phyloP scores from a whole-genome alignment of 64 coral and sea anemone species.

The Montipora foliosa region DNA sequence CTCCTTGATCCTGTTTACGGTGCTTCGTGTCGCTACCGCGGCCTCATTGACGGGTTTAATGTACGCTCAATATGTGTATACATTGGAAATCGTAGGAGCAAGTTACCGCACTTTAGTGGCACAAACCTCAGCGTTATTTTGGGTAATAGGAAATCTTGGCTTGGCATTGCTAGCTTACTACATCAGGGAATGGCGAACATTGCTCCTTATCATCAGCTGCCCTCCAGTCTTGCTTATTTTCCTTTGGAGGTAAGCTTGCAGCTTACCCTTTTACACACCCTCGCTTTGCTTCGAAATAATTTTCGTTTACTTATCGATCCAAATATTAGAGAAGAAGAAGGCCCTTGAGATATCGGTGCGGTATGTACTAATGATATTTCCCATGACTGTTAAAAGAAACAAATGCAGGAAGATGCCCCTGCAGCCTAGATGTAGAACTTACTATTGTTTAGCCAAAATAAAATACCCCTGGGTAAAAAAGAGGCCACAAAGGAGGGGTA shows the following conservation, averaged over 20 bases:
- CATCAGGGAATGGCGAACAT: conserved; percentile 61
- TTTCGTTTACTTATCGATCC: no score
- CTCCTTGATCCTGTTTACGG: conserved; percentile 24
- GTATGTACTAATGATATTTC: no score
- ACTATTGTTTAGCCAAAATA: no score
- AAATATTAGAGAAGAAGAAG: no score
- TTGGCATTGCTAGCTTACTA: conserved; percentile 50
- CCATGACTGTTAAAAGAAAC: no score
- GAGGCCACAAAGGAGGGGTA: no score
- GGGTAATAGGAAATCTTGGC: neutral
- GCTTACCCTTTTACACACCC: neutral
- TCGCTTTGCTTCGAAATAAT: no score
- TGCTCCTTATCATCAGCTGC: conserved; percentile 9
- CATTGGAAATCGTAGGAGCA: conserved; percentile 70
- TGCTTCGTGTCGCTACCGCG: conserved; percentile 42
- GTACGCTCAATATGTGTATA: conserved; percentile 45
- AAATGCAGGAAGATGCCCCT: no score
- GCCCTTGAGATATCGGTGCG: no score
- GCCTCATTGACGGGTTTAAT: conserved; percentile 17
- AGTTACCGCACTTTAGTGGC: conserved; percentile 53
- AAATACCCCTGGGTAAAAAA: no score
- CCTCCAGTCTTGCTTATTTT: conserved; percentile 6
- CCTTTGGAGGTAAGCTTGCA: conserved; percentile 31
- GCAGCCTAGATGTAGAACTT: no score
- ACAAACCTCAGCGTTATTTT: conserved; percentile 32